These are phyloP conservation scores for Phasia obesa DNA, from an alignment of 2,888 invertebrate genomes.

Conservation along the genomic window DNA sequence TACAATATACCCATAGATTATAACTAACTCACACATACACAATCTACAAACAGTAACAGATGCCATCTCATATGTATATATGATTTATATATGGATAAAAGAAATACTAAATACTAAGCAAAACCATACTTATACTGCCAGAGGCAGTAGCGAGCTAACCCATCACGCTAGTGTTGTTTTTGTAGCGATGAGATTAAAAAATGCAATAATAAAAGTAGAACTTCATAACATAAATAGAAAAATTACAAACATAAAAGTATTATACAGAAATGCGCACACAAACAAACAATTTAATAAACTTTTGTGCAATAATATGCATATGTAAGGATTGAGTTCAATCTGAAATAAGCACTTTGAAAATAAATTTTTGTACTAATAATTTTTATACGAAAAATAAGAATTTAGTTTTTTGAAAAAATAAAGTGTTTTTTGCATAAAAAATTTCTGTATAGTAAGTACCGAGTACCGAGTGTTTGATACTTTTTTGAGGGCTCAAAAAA, in stretches of 20 bases:
- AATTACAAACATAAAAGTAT: conserved; percentile 23
- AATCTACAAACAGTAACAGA: no score
- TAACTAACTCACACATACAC: not conserved
- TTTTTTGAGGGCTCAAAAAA: no score
- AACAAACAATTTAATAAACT: no score
- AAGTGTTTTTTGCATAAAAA: no score
- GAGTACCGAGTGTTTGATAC: no score
- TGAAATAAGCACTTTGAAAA: not conserved
- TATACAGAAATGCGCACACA: not conserved
- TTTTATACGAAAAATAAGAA: not conserved
- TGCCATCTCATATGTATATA: conserved; percentile 22
- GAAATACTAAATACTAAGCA: conserved; percentile 46
- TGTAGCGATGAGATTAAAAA: conserved; percentile 2
- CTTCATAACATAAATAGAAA: conserved; percentile 59
- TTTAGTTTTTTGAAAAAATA: no score
- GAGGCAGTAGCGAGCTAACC: not conserved
- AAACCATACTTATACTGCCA: conserved; percentile 9
- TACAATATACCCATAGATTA: not conserved
- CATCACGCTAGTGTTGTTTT: not conserved
- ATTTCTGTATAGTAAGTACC: no score
- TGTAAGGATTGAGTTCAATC: conserved; percentile 7
- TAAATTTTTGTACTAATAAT: no score
- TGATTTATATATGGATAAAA: conserved; percentile 66
- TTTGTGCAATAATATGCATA: not conserved
- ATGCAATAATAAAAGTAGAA: conserved; percentile 17